Percentiles rank a stretch among this genome's conserved stretches.
These are phyloP conservation scores for Sinocyclocheilus anophthalmus DNA, from an alignment of 2,113 vertebrate genomes.

Conservation along the genomic window DNA sequence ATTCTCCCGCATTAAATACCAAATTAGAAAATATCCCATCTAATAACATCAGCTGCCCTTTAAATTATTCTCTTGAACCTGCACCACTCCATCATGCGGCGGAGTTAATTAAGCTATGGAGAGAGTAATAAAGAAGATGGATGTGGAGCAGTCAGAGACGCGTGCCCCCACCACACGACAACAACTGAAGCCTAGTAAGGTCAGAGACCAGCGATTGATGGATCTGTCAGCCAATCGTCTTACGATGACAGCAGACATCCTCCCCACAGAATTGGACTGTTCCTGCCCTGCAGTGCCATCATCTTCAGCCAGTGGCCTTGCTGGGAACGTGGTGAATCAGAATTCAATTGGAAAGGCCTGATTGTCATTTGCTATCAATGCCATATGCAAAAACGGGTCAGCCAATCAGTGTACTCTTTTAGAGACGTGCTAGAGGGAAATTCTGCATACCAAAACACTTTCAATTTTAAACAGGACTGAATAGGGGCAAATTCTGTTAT, in stretches of 20 bases:
- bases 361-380: constrained; percentile 67
- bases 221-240: constrained; percentile 66
- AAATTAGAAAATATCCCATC: constrained; percentile 52
- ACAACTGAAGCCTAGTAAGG: constrained; percentile 70
- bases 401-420: constrained; percentile 47
- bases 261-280: constrained; percentile 63
- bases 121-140: constrained; percentile 76
- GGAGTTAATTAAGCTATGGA: constrained; percentile 75
- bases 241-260: constrained; percentile 49
- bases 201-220: constrained; percentile 73
- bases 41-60: constrained; percentile 69
- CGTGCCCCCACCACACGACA: constrained; percentile 59
- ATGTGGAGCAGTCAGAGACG: constrained; percentile 65
- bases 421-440: constrained; percentile 21
- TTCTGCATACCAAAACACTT: neutral
- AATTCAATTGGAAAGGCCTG: constrained; percentile 46
- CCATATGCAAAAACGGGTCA: constrained; percentile 54
- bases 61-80: constrained; percentile 72
- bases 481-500: no score
- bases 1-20: constrained; percentile 37
- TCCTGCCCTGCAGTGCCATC: constrained; percentile 56
- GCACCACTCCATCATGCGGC: constrained; percentile 64
- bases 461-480: no score
- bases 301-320: constrained; percentile 48
- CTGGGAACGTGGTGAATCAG: constrained; percentile 56